Evolutionary conservation across 2,888 invertebrate genomes (phyloP).

Genomic region (Drosophila meridionalis): DNA sequence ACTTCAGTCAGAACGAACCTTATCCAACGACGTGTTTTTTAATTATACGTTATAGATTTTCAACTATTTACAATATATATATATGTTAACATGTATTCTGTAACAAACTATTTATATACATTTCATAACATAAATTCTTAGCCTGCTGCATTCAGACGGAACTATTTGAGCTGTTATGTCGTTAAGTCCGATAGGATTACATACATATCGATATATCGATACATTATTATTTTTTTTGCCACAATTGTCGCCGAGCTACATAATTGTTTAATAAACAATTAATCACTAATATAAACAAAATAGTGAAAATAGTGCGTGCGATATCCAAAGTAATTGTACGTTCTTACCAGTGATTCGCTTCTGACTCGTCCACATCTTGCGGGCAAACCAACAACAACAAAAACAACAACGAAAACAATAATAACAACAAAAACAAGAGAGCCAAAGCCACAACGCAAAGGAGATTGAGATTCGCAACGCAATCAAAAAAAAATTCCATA

Average conservation of each 20-base stretch:
- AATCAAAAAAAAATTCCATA: conserved; percentile 66
- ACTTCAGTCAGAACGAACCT: conserved; percentile 1
- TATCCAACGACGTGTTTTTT: background rate
- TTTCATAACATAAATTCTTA: background rate
- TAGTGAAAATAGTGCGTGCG: conserved; percentile 57
- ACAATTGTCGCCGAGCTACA: conserved; percentile 64
- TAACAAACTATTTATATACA: background rate
- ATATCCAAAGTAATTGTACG: conserved; percentile 29
- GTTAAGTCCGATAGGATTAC: conserved; percentile 17
- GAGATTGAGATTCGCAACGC: conserved; percentile 75
- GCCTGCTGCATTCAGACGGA: background rate
- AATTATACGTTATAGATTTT: background rate
- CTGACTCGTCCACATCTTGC: conserved; percentile 3
- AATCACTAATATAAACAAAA: conserved; percentile 78
- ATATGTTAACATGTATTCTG: background rate
- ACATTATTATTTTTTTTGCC: conserved; percentile 40
- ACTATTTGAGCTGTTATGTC: conserved; percentile 8
- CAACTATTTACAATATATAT: background rate
- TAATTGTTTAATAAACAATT: conserved; percentile 80
- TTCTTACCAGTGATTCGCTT: conserved; percentile 18
- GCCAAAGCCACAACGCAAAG: conserved; percentile 57
- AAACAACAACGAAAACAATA: conserved; percentile 45
- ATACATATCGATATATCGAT: conserved; percentile 54
- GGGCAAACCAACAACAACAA: conserved; percentile 34
- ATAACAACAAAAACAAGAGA: conserved; percentile 50